phyloP scores from a whole-genome alignment of 2,888 invertebrate genomes.

The Brachynemurus nebulosus region DNA sequence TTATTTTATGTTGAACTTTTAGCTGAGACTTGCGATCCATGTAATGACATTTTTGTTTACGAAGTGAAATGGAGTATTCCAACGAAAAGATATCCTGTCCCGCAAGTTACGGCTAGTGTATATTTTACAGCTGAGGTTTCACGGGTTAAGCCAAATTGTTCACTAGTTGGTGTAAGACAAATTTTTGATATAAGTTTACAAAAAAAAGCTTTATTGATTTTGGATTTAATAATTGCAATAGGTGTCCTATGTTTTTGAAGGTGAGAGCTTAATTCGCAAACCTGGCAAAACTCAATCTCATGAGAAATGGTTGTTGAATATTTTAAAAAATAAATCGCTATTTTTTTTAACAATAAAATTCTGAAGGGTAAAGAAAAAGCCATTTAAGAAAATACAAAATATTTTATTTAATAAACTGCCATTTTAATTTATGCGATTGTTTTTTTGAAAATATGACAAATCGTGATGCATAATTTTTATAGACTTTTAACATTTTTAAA shows the following conservation, averaged over 20 bases:
- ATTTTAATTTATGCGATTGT: too few species aligned
- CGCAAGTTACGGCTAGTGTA: conserved; percentile 33
- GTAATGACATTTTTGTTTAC: conserved; percentile 11
- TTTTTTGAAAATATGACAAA: too few species aligned
- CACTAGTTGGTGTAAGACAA: conserved; percentile 22
- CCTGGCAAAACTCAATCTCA: conserved; percentile 25
- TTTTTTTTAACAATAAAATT: conserved; percentile 19
- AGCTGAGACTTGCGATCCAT: not conserved
- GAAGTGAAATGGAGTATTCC: conserved; percentile 31
- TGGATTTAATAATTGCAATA: conserved; percentile 13
- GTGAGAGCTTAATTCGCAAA: conserved; percentile 24
- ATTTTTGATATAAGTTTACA: not conserved
- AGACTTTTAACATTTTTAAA: too few species aligned
- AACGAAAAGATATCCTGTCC: conserved; percentile 30
- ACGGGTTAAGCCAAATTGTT: conserved; percentile 22
- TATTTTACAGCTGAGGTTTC: conserved; percentile 30
- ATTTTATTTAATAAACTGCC: too few species aligned
- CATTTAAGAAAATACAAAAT: too few species aligned
- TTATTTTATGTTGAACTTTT: not conserved
- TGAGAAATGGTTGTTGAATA: conserved; percentile 29
- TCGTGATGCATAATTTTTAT: too few species aligned
- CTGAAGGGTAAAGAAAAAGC: too few species aligned
- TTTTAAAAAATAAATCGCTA: conserved; percentile 28
- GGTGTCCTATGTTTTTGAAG: conserved; percentile 31
- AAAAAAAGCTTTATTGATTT: not conserved